Evolutionary conservation across 2,888 invertebrate genomes (phyloP), one percentile per base, ranked within the genome.

Genomic region (Tachina lurida): DNA sequence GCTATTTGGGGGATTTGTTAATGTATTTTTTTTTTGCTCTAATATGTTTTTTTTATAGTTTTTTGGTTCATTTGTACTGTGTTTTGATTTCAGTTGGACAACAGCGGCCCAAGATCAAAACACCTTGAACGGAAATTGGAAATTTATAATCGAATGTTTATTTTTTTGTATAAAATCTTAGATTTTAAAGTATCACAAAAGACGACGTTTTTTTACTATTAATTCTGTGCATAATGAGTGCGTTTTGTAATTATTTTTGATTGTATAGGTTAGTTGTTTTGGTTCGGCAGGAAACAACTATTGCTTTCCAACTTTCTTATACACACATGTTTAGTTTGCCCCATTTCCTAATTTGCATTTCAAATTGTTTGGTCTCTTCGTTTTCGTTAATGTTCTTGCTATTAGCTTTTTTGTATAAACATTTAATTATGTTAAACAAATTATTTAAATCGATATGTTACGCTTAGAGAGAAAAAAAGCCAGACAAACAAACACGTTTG

Each of bases 51-150:
- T 31, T 31, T 31, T 31, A 0, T 31, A 3, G 5, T 31, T 31
- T 31, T 31, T 31, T 31, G 7, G 73, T 73, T 73, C 22, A 73
- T 84, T 70, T 86, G 79, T 83, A 79, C 83, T 83, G 65, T 71
- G 71, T 79, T 76, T 71, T 60, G 65, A 79, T 67, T 86, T 85
- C 15, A 58, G 58, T 58, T 77, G 79, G 79, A 19, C 76, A 86
- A 75, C 71, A 74, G 84, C 88, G 88, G 87, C 67, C 75, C 60
- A 75, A 87, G 83, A 87, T 88, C 87, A 88, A 88, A 86, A 81
- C 71, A 77, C 58, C 70, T 86, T 86, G 83, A 88, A 87, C 88
- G 88, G 88, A 89, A 88, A 89, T 89, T 89, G 88, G 88, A 87
- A 88, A 88, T 87, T 87, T 87, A 88, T 87, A 88, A 88, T 87